Base-by-base conservation (phyloP, 1,140 invertebrate species). In the Lutraria rhynchaena region DNA sequence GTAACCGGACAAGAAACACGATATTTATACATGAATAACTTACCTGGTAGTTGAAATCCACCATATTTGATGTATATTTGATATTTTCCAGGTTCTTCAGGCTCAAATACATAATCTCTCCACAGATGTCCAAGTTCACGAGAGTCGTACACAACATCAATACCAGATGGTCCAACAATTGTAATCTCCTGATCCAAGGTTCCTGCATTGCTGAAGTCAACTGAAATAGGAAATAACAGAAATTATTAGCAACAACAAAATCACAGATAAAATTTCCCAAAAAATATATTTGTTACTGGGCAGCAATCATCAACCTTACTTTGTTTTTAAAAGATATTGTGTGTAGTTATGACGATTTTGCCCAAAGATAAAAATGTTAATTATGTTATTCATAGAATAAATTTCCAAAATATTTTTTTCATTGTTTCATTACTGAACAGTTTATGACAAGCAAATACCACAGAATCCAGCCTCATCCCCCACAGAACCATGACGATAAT, bases 161-260 rank as follows among this genome's bases (percentile, higher is more conserved):
- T 95, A 24, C 97, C 96, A n/a, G 96, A 94, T 1, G 98, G 98
- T 86, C 96, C 96, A 41, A 96, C 95, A 3, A 98, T 96, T 60
- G 96, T 95, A 0, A 98, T 95, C 88, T 98, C 96, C 71, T 99
- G 92, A 83, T 99, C 96, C 1, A 98, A 97, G 76, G 96, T 94
- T 15, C 98, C 98, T 55, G 98, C 97, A 83, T 97, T 95, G 82
- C 95, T 95, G 70, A 96, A 95, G 87, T 96, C 95, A 63, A 99
- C 97, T 97, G 91, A 35, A 94, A 91, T 49, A 63, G n/a, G n/a
- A n/a, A n/a, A 49, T 49, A 11, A 11, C 11, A 15, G n/a, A 35
- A 60, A 33, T 19, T 29, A 24, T 13, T 9, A 53, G 19, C 51
- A 53, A 53, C 3, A 53, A 53, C 17, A 53, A n/a, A 53, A 46